These are phyloP conservation scores for Pseudochirops cupreus DNA, from an alignment of 2,797 vertebrate genomes.

Conservation along the genomic window DNA sequence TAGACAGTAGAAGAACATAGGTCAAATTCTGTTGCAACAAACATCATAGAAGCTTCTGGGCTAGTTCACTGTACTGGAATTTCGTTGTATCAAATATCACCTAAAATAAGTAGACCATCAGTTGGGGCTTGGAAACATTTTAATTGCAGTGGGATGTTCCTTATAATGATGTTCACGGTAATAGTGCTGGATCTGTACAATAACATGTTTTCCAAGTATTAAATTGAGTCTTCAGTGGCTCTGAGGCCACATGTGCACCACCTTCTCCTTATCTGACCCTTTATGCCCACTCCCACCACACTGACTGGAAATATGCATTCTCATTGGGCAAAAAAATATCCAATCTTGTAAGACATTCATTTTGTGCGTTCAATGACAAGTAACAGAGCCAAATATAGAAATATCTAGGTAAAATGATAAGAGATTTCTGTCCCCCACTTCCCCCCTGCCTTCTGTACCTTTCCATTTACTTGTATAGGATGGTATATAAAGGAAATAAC, in stretches of 20 bases:
- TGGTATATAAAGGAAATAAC: not conserved
- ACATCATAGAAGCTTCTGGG: not conserved
- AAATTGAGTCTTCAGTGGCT: not conserved
- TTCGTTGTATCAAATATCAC: slow-evolving; percentile 2
- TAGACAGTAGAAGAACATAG: not conserved
- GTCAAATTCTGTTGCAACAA: not conserved
- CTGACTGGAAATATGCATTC: not conserved
- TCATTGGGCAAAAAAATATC: not conserved
- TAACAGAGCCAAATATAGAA: not conserved
- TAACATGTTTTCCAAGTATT: not conserved
- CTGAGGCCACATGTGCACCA: not conserved
- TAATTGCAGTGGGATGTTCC: not conserved
- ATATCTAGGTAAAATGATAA: not conserved
- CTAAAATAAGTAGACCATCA: not conserved
- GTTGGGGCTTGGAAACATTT: not conserved
- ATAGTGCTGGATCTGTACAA: not conserved
- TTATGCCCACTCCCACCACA: not conserved
- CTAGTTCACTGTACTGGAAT: not conserved
- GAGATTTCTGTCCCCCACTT: not conserved
- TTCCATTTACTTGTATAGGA: slow-evolving; percentile 12
- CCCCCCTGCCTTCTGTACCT: not conserved
- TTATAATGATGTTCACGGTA: not conserved
- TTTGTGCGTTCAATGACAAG: not conserved
- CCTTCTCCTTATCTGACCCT: not conserved
- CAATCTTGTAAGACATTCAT: not conserved